Conservation (phyloP, 2,888 invertebrate genomes). For the Chaitophorus viminalis region DNA sequence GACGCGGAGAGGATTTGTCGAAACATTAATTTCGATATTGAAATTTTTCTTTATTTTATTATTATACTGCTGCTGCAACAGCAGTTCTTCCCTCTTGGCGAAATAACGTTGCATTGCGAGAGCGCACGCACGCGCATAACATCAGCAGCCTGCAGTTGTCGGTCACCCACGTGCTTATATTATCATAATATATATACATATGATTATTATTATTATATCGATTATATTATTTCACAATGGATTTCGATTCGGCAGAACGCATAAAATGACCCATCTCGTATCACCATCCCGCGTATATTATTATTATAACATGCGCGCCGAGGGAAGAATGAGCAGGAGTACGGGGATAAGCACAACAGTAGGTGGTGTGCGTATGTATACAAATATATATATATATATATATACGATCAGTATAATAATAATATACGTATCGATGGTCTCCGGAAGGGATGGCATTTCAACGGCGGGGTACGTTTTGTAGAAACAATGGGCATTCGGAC, state of each 20-base stretch:
- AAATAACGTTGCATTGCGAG: background rate
- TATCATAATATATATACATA: background rate
- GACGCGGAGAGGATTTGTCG: slow-evolving; percentile 36
- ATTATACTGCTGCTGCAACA: background rate
- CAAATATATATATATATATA: background rate
- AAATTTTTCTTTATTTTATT: slow-evolving; percentile 52
- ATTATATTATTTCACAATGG: slow-evolving; percentile 15
- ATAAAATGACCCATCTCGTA: background rate
- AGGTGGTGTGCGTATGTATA: background rate
- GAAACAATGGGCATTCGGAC: slow-evolving; percentile 41
- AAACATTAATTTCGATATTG: slow-evolving; percentile 52
- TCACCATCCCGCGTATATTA: background rate
- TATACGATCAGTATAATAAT: background rate
- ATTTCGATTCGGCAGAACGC: background rate
- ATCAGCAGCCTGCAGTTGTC: background rate
- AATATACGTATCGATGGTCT: slow-evolving; percentile 7
- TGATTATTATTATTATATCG: slow-evolving; percentile 1
- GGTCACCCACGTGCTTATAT: too few species aligned
- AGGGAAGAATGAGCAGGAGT: background rate
- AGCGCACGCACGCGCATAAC: background rate
- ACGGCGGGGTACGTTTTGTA: slow-evolving; percentile 7
- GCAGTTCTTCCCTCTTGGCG: too few species aligned
- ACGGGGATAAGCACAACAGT: background rate
- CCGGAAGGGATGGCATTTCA: slow-evolving; percentile 40
- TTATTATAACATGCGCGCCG: background rate